phyloP scores from a whole-genome alignment of 2,797 vertebrate species.

The Prionace glauca region DNA sequence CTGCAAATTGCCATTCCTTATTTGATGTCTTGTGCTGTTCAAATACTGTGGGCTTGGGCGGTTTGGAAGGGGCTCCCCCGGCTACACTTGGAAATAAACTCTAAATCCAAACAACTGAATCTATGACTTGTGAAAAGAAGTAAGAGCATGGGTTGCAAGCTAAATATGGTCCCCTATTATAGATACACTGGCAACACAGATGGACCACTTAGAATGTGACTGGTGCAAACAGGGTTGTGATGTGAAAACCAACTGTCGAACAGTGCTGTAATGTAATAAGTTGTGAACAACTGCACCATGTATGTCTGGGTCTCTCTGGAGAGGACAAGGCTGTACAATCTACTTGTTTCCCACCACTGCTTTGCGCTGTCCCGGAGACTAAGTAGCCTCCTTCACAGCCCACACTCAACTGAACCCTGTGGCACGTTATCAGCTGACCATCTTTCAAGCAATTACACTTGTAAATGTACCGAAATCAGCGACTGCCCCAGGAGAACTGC shows the following conservation, averaged over 20 bases:
- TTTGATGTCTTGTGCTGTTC: not conserved
- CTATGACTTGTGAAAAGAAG: not conserved
- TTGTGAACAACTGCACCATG: not conserved
- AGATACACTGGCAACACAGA: not conserved
- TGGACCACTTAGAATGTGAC: not conserved
- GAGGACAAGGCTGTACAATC: not conserved
- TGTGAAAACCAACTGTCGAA: not conserved
- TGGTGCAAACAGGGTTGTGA: not conserved
- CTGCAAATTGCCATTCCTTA: not conserved
- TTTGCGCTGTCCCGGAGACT: not conserved
- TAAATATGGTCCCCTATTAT: no score
- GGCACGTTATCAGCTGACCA: not conserved
- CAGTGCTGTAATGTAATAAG: not conserved
- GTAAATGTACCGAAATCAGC: constrained; percentile 28
- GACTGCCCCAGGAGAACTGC: constrained; percentile 24
- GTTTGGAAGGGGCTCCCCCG: not conserved
- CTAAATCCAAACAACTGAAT: not conserved
- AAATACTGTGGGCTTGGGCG: not conserved
- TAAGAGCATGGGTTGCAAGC: not conserved
- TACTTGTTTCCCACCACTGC: not conserved
- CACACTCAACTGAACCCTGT: not conserved
- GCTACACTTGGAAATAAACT: not conserved
- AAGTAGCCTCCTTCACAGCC: not conserved
- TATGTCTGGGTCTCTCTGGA: not conserved
- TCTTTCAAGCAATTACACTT: constrained; percentile 28